Base-by-base conservation (phyloP, 2,797 vertebrate genomes). In the Pempheris klunzingeri region DNA sequence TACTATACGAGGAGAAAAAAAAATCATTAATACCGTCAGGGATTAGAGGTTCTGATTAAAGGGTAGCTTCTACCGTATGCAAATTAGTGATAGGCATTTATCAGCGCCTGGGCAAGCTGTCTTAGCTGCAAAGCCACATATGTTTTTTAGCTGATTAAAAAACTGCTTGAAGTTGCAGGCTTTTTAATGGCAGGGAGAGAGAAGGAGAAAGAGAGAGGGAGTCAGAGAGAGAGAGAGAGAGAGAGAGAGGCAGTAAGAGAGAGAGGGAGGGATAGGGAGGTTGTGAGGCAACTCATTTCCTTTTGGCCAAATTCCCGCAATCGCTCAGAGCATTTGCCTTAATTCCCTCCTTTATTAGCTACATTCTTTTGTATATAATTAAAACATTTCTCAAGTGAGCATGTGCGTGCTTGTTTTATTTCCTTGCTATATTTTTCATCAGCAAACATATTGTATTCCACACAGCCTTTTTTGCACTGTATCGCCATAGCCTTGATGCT, bases 51-150 rank as follows among this genome's bases (percentile, higher is more conserved):
- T 97, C 96, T 99, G 98, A 99, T 99, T 99, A 99, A 99, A 99
- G 97, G 96, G 97, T 98, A 97, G 98, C 97, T 99, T 97, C 98
- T 97, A 98, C 97, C 96, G 93, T 99, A 99, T 99, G 98, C 97
- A 99, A 99, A 99, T 99, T 96, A 99, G 96, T 96, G 97, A 99
- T 99, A 99, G 97, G 97, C 97, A 99, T 99, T 99, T 99, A 99
- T 99, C 98, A 97, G 97, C 93, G 96, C 95, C 95, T 95, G 96
- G 97, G 96, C 98, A 97, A 98, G 97, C 97, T 97, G 97, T 99
- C 95, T 96, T 96, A 97, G 97, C 97, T 94, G 97, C 97, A 98
- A 97, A 98, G 97, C 97, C 97, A 97, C 94, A 97, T 97, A 98
- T 99, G 98, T 98, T 99, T 99, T 98, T 96, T 97, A 97, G 96